Evolutionary conservation across 2,888 invertebrate species (phyloP), one percentile per base, ranked within the genome.

Genomic region (Cephus rjabovi): DNA sequence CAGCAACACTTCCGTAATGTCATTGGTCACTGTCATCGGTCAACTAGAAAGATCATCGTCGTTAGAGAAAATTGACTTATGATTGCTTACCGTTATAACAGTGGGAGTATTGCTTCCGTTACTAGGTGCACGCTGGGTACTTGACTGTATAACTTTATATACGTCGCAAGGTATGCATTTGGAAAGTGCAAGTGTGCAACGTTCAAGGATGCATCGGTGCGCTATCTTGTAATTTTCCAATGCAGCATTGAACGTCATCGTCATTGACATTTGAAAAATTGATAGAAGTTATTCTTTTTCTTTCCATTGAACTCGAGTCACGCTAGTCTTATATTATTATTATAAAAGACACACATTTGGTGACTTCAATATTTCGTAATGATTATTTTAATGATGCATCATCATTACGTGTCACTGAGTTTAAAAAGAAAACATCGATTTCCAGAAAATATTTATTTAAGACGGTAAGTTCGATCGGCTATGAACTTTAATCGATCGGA

Each of bases 141-240:
- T 70, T 33, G 4, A n/a, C 33, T 70, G 31, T 71, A 71, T 71
- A 71, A 33, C 12, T 71, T 31, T 34, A 71, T n/a, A 9, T 31
- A 71, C 74, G 74, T 34, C 34, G 6, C 30, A 35, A 74, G 35
- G 79, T 79, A 85, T 81, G 84, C 84, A 76, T 85, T 85, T 85
- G 81, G 84, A 85, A 85, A 85, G 84, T 85, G 83, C 83, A 85
- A 85, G 84, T 85, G 84, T 85, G 82, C 33, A 30, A 12, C 34
- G 79, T 80, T 76, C 75, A 78, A 77, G 80, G 84, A 85, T 85
- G 83, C 85, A 71, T 73, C 79, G 40, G 15, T 40, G 83, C 85
- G 82, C 83, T 85, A 82, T 40, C 30, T 56, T 80, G 81, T 33
- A 80, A 83, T 82, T 80, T 81, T 81, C 80, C 83, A 35, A 31